Base-by-base conservation (phyloP, 2,888 invertebrate genomes). In the Habrosyne pyritoides region DNA sequence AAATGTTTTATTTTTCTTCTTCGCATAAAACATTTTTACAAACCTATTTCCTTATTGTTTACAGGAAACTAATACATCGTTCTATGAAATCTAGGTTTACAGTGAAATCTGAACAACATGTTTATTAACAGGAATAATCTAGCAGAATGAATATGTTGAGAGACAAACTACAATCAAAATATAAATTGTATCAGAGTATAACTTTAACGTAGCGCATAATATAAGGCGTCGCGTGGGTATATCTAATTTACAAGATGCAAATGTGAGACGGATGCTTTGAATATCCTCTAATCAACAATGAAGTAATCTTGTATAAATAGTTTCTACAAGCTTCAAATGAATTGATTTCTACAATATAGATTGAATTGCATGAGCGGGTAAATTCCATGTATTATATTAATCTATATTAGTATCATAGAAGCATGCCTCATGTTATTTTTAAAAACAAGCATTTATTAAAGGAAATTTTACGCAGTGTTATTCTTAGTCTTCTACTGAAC, bases 191-290 rank as follows among this genome's bases (percentile, higher is more conserved):
- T 42, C 7, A 42, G 8, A 42, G 5, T 42, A 42, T 42, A 18
- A 42, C 18, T 42, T 42, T 8, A 18, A 36, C 5, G 14, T 6
- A 36, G 12, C 14, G 1, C 36, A 36, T 14, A 6, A 14, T 3
- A 36, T 14, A 36, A 42, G 18, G 18, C 42, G 42, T 42, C 42
- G 42, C 18, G 42, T 42, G 42, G 42, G 42, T 42, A 42, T 42
- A 42, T 18, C 42, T 42, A 18, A 42, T 42, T 42, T 42, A 42
- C 42, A 42, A 8, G 14, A 42, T n/a, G 36, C 12, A 42, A 42
- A 42, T 42, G 42, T 42, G 18, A n/a, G 6, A 42, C 42, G 42
- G 42, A 42, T n/a, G 7, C 42, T 42, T 18, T 18, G 18, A 42
- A 42, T 42, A 42, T 42, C 42, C 42, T 18, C 18, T 42, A 8